Evolutionary conservation across 1,140 invertebrate genomes (phyloP), one percentile per base, ranked within the genome.

Genomic region (Oryzaephilus surinamensis): DNA sequence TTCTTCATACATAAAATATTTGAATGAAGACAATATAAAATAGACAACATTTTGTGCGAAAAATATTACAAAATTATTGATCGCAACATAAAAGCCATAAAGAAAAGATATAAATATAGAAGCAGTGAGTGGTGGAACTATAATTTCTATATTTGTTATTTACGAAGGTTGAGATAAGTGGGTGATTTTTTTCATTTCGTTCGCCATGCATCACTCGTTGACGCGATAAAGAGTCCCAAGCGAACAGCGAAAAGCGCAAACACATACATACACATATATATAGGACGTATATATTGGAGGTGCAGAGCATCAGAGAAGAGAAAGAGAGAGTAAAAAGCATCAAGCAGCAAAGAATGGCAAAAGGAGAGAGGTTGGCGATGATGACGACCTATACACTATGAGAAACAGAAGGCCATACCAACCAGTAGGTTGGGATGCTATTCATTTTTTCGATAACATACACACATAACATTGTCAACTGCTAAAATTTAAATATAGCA

Each of bases 111-210:
- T 41, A 31, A 21, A 41, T 19, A 21, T 20, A 27, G 24, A 21
- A 45, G 32, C 28, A 32, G n/a, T n/a, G n/a, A n/a, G n/a, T n/a
- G n/a, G n/a, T n/a, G 35, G 31, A 17, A 21, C 43, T 39, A 45
- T 45, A 45, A 45, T 45, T 45, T 45, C 43, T 45, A 40, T 45
- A 45, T 45, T 45, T 45, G 43, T 45, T 45, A 45, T 45, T 45
- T 45, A 45, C 43, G 43, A 45, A 45, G 43, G 21, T 32, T 31
- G 43, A 38, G 43, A 45, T 45, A 45, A 45, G 37, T 45, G 36
- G 43, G 43, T 39, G 43, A 45, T 45, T 45, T 45, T 45, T 45
- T 45, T 35, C 37, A 45, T 45, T 45, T 40, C 43, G 43, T 37
- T 27, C 35, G 43, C 43, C 32, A 45, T 45, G 43, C 43, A 45